Base-by-base conservation (phyloP, 1,140 invertebrate species). In the Drosophila sp. region DNA sequence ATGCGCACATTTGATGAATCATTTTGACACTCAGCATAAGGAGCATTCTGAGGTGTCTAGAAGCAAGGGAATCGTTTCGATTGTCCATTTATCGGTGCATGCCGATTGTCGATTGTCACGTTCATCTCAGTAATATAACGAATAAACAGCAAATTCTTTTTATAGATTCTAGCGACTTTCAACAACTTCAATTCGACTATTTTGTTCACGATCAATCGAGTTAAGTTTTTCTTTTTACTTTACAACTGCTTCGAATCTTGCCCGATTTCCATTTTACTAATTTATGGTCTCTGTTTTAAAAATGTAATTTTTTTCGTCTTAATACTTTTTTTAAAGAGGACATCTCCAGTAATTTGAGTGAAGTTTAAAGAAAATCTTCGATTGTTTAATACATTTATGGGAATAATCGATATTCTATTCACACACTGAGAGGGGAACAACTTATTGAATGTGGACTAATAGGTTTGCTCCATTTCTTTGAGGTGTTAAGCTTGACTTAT, bases 1-100 rank as follows among this genome's bases (percentile, higher is more conserved):
- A 65, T 56, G 61, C 48, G 51, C 32, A n/a, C 43, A 41, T 50
- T 65, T 48, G 51, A 50, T 62, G 27, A 71, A 53, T 64, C 61
- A 71, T 41, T 56, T 41, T 64, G 51, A 64, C 67, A 70, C 66
- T 29, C 48, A 32, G 18, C 25, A 6, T 29, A 45, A 53, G 29
- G 11, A 27, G n/a, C 21, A 27, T 11, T 27, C 13, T 48, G 1
- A 43, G 36, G 11, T 0, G 3, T n/a, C 11, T 16, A 11, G 5
- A 36, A 4, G 18, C 14, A 9, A 13, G 11, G 27, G 1, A 29
- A 2, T 27, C 2, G 2, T 27, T 3, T 27, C 25, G 25, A 27
- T 27, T 27, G 2, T 2, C 2, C 2, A 27, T 27, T 27, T 27
- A 27, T 27, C 25, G 25, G 25, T 27, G 2, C 25, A n/a, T 29